Percentiles rank a stretch among this genome's conserved stretches.
phyloP scores from a whole-genome alignment of 2,113 vertebrate species.

The Anthoscopus minutus region DNA sequence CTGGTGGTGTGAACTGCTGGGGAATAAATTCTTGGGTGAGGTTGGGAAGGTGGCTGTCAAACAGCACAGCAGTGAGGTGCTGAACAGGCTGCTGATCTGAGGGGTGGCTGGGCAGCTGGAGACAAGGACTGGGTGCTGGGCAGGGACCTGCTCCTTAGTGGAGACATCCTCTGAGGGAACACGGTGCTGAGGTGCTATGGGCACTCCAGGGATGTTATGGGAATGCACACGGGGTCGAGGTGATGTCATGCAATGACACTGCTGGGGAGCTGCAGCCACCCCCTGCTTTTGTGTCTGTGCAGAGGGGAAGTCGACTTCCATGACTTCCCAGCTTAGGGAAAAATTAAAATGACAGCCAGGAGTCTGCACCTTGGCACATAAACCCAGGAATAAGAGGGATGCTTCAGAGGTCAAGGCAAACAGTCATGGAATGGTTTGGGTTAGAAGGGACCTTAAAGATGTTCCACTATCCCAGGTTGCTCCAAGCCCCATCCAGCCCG shows the following conservation, averaged over 20 bases:
- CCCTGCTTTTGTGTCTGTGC: not conserved
- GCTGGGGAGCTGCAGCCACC: not conserved
- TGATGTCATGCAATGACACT: not conserved
- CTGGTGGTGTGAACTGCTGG: not conserved
- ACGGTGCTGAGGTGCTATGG: too few relatives aligned
- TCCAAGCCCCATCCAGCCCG: fast-evolving
- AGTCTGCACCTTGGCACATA: not conserved
- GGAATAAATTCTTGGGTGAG: not conserved
- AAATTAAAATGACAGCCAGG: not conserved
- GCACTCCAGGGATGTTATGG: too few relatives aligned
- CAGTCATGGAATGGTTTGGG: not conserved
- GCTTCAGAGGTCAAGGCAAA: not conserved
- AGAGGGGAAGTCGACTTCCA: not conserved
- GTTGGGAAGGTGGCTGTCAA: not conserved
- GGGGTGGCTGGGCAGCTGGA: not conserved
- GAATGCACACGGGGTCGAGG: fast-evolving
- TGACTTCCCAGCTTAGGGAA: not conserved
- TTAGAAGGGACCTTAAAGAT: not conserved
- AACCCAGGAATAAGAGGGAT: not conserved
- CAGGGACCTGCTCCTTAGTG: not conserved
- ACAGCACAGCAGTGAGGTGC: not conserved
- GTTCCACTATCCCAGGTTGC: not conserved
- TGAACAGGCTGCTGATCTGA: not conserved
- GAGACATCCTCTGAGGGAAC: not conserved
- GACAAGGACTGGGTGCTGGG: not conserved